Evolutionary conservation across 2,113 vertebrate genomes (phyloP).

Genomic region (Echinops telfairi): DNA sequence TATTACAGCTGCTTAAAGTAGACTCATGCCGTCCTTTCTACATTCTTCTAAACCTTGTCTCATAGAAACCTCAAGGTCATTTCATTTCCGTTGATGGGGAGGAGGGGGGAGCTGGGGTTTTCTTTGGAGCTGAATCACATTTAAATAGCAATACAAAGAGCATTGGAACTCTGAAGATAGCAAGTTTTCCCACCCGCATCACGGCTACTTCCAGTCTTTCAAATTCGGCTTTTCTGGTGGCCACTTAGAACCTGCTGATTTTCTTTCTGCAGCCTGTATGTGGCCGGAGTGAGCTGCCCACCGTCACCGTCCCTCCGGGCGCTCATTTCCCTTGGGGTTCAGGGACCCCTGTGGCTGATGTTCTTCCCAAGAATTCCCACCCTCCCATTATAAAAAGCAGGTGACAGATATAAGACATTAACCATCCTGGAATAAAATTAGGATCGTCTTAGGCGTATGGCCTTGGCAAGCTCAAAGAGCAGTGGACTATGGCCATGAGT

Average conservation of each 20-base stretch:
- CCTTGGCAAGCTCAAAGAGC: neutral
- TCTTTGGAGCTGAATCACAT: neutral
- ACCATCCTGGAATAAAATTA: neutral
- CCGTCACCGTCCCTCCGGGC: rapidly evolving
- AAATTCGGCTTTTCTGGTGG: neutral
- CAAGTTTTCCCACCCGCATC: neutral
- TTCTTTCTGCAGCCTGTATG: neutral
- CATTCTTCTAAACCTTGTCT: neutral
- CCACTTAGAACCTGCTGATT: neutral
- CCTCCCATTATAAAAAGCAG: neutral
- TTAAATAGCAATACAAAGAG: neutral
- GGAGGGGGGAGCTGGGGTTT: neutral
- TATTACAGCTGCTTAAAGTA: neutral
- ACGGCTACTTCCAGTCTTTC: rapidly evolving
- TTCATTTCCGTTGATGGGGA: neutral
- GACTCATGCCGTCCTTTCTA: neutral
- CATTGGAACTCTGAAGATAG: neutral
- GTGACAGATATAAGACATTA: neutral
- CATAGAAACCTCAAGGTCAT: neutral
- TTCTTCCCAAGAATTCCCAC: neutral
- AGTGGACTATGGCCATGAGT: rapidly evolving
- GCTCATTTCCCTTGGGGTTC: rapidly evolving
- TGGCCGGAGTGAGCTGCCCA: neutral
- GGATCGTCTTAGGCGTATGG: neutral
- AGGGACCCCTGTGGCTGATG: neutral